Evolutionary conservation across 2,888 invertebrate genomes (phyloP).

Genomic region (Platycnemis pennipes): DNA sequence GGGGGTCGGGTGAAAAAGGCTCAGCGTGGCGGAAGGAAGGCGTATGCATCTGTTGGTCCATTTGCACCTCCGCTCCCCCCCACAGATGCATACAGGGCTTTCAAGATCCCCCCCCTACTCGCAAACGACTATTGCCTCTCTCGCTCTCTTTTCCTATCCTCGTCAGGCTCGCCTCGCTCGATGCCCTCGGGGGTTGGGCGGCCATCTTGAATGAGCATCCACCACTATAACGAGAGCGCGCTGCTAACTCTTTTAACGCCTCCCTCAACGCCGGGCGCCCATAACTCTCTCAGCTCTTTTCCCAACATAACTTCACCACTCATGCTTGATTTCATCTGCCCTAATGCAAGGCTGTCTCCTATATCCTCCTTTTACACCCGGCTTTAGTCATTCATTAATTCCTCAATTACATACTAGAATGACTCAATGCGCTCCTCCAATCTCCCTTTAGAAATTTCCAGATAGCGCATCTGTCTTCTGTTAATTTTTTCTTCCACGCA

Average conservation of each 20-base stretch:
- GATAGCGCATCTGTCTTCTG: no score
- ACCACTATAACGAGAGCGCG: background rate
- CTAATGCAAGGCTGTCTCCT: no score
- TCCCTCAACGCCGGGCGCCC: background rate
- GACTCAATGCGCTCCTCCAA: no score
- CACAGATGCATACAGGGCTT: background rate
- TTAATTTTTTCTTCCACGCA: no score
- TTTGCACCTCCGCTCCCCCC: background rate
- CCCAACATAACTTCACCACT: background rate
- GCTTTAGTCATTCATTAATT: no score
- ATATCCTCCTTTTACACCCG: no score
- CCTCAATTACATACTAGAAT: no score
- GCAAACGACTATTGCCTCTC: background rate
- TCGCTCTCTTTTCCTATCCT: background rate
- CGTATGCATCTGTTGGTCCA: slow-evolving; percentile 53
- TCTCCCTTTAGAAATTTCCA: no score
- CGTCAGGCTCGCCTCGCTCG: background rate
- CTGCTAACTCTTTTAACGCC: slow-evolving; percentile 21
- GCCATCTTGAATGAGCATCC: background rate
- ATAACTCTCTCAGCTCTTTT: background rate
- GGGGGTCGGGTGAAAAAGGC: background rate
- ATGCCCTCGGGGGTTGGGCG: background rate
- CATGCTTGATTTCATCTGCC: background rate
- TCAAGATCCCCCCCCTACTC: background rate
- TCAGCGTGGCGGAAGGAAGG: background rate